These are phyloP conservation scores for Thunnus maccoyii DNA, from an alignment of 2,113 vertebrate genomes.

Conservation along the genomic window DNA sequence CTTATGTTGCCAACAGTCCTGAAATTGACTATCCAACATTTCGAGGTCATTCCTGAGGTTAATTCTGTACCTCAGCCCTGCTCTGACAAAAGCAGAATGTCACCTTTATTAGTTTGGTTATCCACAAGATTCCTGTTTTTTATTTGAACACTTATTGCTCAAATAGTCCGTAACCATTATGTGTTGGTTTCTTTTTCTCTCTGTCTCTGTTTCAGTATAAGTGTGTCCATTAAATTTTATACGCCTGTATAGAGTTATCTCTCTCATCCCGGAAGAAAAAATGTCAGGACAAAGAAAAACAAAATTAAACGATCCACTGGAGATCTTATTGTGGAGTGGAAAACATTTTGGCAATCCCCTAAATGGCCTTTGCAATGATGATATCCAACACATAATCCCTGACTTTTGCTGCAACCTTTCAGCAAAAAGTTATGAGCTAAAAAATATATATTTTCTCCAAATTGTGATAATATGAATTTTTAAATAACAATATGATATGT, in stretches of 20 bases:
- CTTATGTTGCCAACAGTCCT: conserved; percentile 1
- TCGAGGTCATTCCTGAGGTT: not conserved
- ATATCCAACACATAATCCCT: not conserved
- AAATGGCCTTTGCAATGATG: not conserved
- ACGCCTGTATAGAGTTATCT: not conserved
- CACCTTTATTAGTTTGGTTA: not conserved
- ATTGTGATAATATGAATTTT: not conserved
- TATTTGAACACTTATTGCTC: not conserved
- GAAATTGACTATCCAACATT: not conserved
- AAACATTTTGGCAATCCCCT: not conserved
- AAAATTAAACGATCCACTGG: not conserved
- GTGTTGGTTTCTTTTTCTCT: not conserved
- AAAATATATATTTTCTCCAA: not conserved
- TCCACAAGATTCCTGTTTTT: not conserved
- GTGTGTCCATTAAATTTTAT: not conserved
- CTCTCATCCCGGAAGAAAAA: conserved; percentile 2
- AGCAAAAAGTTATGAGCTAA: not conserved
- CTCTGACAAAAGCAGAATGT: conserved; percentile 1
- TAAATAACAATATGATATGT: not conserved
- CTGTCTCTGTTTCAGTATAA: not conserved
- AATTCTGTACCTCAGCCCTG: not conserved
- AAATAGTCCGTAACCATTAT: not conserved
- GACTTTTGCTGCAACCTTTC: not conserved
- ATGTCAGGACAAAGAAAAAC: not conserved
- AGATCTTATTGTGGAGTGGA: not conserved